Conservation (phyloP, 2,797 vertebrate genomes). For the Spea hammondii region DNA sequence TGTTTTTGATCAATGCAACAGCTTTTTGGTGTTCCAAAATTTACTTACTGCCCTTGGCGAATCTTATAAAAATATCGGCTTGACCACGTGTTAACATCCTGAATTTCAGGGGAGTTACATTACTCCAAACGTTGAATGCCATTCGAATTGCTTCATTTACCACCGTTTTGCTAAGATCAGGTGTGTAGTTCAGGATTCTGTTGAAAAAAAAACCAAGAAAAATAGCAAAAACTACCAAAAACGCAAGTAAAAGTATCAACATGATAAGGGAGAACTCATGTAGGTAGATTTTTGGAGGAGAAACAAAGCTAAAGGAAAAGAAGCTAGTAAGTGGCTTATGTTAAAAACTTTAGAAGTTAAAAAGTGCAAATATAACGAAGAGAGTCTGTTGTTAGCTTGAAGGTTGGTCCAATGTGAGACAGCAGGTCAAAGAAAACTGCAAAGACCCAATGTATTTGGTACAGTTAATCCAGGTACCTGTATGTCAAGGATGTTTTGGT, state of each 20-base stretch:
- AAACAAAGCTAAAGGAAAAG: too few relatives aligned
- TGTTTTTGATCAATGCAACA: too few relatives aligned
- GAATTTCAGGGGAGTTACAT: conserved; percentile 64
- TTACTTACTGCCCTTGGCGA: conserved; percentile 63
- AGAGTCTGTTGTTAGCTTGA: too few relatives aligned
- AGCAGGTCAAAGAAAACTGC: too few relatives aligned
- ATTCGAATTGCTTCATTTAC: conserved; percentile 60
- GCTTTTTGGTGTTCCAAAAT: background rate
- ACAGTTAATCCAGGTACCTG: conserved; percentile 60
- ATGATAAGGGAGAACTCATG: too few relatives aligned
- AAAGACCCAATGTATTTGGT: background rate
- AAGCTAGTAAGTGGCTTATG: too few relatives aligned
- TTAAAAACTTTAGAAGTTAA: too few relatives aligned
- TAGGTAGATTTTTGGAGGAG: too few relatives aligned
- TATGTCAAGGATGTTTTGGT: conserved; percentile 71
- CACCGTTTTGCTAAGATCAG: conserved; percentile 43
- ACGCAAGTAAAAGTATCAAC: too few relatives aligned
- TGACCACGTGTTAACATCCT: rapidly evolving
- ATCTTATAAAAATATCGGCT: conserved; percentile 68
- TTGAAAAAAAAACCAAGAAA: background rate
- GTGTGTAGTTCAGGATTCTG: conserved; percentile 64
- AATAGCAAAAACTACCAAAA: too few relatives aligned
- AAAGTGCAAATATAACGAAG: too few relatives aligned
- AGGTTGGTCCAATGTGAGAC: too few relatives aligned
- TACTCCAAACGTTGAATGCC: conserved; percentile 67